Base-by-base conservation (phyloP, 2,113 vertebrate species). In the Petroica traversi region DNA sequence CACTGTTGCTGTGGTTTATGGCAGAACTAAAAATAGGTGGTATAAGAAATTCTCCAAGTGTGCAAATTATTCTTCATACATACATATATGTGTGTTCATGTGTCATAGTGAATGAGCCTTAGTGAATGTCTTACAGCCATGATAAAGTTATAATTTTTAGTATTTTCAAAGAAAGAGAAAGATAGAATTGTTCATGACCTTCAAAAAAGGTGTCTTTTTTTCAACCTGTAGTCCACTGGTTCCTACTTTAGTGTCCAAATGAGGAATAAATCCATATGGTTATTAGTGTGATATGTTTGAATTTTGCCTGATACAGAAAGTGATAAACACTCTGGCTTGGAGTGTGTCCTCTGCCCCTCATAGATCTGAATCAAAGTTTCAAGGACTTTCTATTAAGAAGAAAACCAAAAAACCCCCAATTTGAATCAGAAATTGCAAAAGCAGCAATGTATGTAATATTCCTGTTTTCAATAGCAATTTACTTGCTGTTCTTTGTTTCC, bases 381-480 rank as follows among this genome's bases (percentile, higher is more conserved):
- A 34, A 52, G 38, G 38, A 38, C 31, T 93, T 93, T 85, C 17
- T 71, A 38, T 54, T 85, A 11, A 43, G 55, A 76, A 49, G 31
- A 45, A 40, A 51, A 29, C 6, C 62, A 52, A 57, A 63, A 10
- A 48, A 54, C n/a, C n/a, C n/a, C n/a, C n/a, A 64, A 51, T 93
- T 94, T 92, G 41, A 91, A 66, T 81, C 38, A 95, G 82, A 88
- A 94, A 81, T 86, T 81, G 74, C 59, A 69, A 76, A 93, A 67
- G 61, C 76, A 77, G 45, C 61, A 62, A 34, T 62, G 14, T 79
- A 54, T 61, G 28, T 77, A 46, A 67, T 95, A 4, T 57, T 93
- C 25, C 7, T 76, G 8, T 85, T 89, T 83, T 62, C 63, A 75
- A 2, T 26, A 52, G 71, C 74, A 58, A 92, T 81, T 86, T 88